Conservation (phyloP, 2,113 vertebrate species). For the Benitochromis conjunctus region DNA sequence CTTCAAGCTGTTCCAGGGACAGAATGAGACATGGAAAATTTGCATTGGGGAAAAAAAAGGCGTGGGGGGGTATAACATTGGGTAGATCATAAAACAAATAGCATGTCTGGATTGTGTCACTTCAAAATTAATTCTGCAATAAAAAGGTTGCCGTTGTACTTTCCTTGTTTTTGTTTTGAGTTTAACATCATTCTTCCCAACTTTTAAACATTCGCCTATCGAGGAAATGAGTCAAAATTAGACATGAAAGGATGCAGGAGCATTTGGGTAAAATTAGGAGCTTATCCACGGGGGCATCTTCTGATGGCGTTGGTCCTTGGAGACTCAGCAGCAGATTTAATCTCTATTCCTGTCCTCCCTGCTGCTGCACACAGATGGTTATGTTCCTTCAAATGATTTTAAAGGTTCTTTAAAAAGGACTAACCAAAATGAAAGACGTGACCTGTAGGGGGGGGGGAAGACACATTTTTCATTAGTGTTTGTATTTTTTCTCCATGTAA, state of each 20-base stretch:
- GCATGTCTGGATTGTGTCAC: background rate
- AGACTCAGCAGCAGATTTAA: slow-evolving; percentile 58
- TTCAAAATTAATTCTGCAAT: background rate
- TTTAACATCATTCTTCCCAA: background rate
- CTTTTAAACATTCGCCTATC: background rate
- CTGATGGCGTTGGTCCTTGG: slow-evolving; percentile 33
- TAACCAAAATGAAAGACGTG: background rate
- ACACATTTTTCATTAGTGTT: background rate
- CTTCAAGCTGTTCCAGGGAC: slow-evolving; percentile 32
- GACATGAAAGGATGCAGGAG: background rate
- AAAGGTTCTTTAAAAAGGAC: slow-evolving; percentile 1
- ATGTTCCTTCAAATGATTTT: background rate
- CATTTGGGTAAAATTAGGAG: slow-evolving; percentile 37
- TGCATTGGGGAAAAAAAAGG: background rate
- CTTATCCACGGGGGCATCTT: slow-evolving; percentile 44
- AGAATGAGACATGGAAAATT: background rate
- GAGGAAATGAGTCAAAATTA: slow-evolving; percentile 3
- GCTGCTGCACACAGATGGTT: slow-evolving; percentile 44
- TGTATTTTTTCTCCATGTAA: background rate
- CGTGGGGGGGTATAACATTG: background rate
- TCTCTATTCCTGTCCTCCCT: slow-evolving; percentile 50
- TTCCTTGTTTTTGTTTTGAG: background rate
- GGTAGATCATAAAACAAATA: rapidly evolving
- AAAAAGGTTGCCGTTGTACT: background rate
- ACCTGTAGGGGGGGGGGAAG: background rate